Conservation (phyloP, 2,113 vertebrate genomes). For the Erpornis zantholeuca region DNA sequence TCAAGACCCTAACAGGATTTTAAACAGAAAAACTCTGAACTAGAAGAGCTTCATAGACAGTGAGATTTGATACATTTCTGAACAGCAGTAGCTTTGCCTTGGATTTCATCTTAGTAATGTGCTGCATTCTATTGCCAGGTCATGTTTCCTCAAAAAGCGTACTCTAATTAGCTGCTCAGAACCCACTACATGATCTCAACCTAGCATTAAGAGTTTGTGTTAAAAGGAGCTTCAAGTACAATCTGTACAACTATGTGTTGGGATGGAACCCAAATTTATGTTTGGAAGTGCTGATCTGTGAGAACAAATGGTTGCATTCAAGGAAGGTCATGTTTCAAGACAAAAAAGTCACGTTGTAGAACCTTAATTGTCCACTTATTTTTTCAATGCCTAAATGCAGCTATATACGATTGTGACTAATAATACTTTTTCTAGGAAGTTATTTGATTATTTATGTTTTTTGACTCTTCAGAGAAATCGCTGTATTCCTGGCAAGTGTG, state of each 20-base stretch:
- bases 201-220: not conserved
- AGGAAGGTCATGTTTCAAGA: not conserved
- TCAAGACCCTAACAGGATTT: not conserved
- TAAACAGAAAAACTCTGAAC: not conserved
- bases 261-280: not conserved
- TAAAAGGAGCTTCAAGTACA: not conserved
- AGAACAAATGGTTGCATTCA: not conserved
- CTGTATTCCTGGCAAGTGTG: not conserved
- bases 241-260: not conserved
- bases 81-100: not conserved
- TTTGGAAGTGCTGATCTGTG: not conserved
- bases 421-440: not conserved
- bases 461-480: not conserved
- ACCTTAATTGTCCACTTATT: not conserved
- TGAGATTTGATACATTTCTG: not conserved
- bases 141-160: not conserved
- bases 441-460: not conserved
- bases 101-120: fast-evolving
- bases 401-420: not conserved
- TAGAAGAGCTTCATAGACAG: not conserved
- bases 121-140: not conserved
- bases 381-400: not conserved
- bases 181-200: not conserved
- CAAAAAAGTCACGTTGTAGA: not conserved
- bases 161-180: not conserved